Base-by-base conservation (phyloP, 1,140 invertebrate genomes). In the Fragariocoptes setiger region DNA sequence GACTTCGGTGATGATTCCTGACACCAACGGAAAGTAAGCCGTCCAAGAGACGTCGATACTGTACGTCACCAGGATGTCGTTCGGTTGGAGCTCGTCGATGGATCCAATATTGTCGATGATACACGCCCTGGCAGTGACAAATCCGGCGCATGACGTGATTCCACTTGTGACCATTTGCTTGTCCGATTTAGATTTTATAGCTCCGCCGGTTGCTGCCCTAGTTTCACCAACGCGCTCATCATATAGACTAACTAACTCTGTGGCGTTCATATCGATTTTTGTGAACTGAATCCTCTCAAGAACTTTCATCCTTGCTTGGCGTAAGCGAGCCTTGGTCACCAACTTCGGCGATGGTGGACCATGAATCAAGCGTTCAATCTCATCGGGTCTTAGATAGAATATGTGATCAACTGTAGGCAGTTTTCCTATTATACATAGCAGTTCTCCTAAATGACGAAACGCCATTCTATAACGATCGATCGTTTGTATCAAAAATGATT, bases 31-130 rank as follows among this genome's bases (percentile, higher is more conserved):
- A 51, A 82, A 83, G 53, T 77, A 80, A 1, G 76, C 76, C n/a
- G 71, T 71, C 77, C 78, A 83, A 14, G 71, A 76, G 42, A 82
- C 72, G 52, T 83, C 76, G 0, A 76, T 82, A 16, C 65, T 65
- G 42, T 65, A 60, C 0, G 76, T 77, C 42, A 83, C 70, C 35
- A 82, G 57, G 46, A 83, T 67, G 51, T 83, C 76, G 2, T 72
- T 74, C 37, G 50, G 48, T 31, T 31, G 8, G n/a, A 31, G 8
- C n/a, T 31, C 8, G 25, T 31, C 25, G 8, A 31, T 31, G 25
- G 8, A 8, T 14, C 38, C 35, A 3, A 19, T 16, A 18, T 2
- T 42, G 38, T 14, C 37, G 16, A 35, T 36, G 21, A 20, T 36
- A 39, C 39, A 41, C 16, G 4, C 39, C 18, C 36, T 42, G 22